Percentiles rank a stretch among this genome's conserved stretches.
Conservation (phyloP, 2,113 vertebrate genomes). For the Hippocampus mohnikei region DNA sequence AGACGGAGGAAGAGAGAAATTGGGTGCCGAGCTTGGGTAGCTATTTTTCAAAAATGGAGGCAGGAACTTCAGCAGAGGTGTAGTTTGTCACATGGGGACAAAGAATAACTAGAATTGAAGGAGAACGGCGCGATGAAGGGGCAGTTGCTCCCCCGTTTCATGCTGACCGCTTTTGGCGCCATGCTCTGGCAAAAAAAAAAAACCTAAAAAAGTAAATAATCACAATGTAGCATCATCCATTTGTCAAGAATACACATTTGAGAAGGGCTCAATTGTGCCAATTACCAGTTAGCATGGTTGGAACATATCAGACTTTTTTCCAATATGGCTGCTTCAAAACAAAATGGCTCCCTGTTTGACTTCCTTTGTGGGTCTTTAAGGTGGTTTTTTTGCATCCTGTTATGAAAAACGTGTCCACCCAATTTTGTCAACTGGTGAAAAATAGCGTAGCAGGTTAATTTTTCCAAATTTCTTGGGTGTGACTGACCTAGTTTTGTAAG, state of each 20-base stretch:
- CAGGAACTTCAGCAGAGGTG: conserved; percentile 16
- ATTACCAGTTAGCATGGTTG: not conserved
- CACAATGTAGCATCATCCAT: not conserved
- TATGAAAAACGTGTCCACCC: too few relatives aligned
- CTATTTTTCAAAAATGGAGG: conserved; percentile 50
- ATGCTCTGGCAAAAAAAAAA: not conserved
- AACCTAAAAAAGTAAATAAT: not conserved
- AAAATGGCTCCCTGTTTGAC: not conserved
- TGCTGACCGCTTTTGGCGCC: not conserved
- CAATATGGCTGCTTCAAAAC: not conserved
- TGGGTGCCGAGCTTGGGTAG: conserved; percentile 34
- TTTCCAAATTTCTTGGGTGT: too few relatives aligned
- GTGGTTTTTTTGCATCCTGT: too few relatives aligned
- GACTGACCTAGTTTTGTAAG: too few relatives aligned
- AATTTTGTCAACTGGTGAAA: too few relatives aligned
- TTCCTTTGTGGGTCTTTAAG: not conserved
- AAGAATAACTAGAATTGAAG: conserved; percentile 31
- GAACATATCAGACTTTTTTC: not conserved
- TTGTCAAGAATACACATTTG: not conserved
- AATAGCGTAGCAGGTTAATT: too few relatives aligned
- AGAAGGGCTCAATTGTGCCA: not conserved
- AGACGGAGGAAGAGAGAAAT: conserved; percentile 61
- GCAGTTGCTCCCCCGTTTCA: not conserved
- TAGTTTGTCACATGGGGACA: conserved; percentile 44
- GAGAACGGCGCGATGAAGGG: not conserved